Base-by-base conservation (phyloP, 2,888 invertebrate genomes). In the Patella caerulea region DNA sequence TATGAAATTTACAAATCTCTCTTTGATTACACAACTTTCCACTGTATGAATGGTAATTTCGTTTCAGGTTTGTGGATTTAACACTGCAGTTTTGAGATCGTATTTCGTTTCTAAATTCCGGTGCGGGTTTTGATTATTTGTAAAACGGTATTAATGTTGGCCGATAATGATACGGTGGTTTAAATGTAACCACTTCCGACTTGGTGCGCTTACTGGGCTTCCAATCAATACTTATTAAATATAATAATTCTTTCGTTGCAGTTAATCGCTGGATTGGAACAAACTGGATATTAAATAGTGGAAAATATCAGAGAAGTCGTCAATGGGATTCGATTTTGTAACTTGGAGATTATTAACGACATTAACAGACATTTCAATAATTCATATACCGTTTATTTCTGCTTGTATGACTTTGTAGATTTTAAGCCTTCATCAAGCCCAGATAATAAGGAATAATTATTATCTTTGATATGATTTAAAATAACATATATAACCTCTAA, bases 251-350 rank as follows among this genome's bases (percentile, higher is more conserved):
- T 24, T 65, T 65, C 24, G 19, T 65, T 65, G 65, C 24, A 24
- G 65, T 65, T 65, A 65, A 65, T 65, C 65, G 65, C 65, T 65
- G 65, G 24, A 65, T 65, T 65, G 65, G 65, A 65, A 65, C 65
- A 65, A 65, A 65, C 19, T 65, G 65, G 65, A 65, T 65, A 65
- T 65, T 65, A 65, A 65, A 65, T 24, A 24, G 65, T 14, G 65
- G 65, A 65, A 65, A 65, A 65, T 24, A 65, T 65, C 65, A 65
- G 19, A 65, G 65, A 24, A 24, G 65, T 65, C 65, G 65, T 24
- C 65, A 65, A 65, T 24, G 65, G 24, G 19, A 24, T 65, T 65
- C 65, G 65, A 65, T 65, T 65, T 65, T 65, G 65, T 65, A 65
- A 65, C 65, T 65, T 65, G 19, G 24, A 24, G 24, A 65, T 65